A percentile compares a stretch with the other conserved stretches of the same genome.
phyloP scores from a whole-genome alignment of 2,888 invertebrate species.

The Orthosia gothica region DNA sequence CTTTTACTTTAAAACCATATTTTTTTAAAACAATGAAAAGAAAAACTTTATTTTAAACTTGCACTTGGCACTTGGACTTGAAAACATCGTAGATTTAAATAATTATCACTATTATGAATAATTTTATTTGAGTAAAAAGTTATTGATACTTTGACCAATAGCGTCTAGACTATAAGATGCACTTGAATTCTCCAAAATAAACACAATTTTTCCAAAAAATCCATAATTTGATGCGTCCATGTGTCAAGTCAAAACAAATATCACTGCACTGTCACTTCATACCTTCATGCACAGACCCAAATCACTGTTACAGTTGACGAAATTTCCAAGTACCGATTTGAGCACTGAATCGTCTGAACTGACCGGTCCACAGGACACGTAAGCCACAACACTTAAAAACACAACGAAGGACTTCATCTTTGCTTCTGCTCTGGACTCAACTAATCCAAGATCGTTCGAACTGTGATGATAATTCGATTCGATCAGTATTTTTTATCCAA shows the following conservation, averaged over 20 bases:
- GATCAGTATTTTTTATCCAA: slow-evolving; percentile 88
- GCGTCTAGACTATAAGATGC: background rate
- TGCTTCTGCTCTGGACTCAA: slow-evolving; percentile 65
- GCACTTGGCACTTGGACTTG: slow-evolving; percentile 45
- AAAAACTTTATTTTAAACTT: background rate
- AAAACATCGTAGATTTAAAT: background rate
- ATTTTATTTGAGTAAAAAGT: background rate
- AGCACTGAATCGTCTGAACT: slow-evolving; percentile 82
- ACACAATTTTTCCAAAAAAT: slow-evolving; percentile 19
- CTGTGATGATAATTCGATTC: slow-evolving; percentile 86
- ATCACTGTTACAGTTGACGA: slow-evolving; percentile 88
- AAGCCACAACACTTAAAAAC: slow-evolving; percentile 80
- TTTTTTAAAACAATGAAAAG: background rate
- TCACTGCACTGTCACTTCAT: slow-evolving; percentile 71
- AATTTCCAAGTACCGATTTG: slow-evolving; percentile 79
- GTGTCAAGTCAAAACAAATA: slow-evolving; percentile 37
- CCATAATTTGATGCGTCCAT: slow-evolving; percentile 22
- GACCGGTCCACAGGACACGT: slow-evolving; percentile 80
- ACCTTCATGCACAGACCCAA: slow-evolving; percentile 87
- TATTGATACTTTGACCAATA: slow-evolving; percentile 11
- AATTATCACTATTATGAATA: slow-evolving; percentile 5
- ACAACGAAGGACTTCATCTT: slow-evolving; percentile 85
- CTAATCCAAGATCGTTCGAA: slow-evolving; percentile 83
- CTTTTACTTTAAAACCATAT: slow-evolving; percentile 17
- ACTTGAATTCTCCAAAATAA: slow-evolving; percentile 10